These are phyloP conservation scores for Leptodactylus fallax DNA, from an alignment of 2,797 vertebrate species.

Conservation along the genomic window DNA sequence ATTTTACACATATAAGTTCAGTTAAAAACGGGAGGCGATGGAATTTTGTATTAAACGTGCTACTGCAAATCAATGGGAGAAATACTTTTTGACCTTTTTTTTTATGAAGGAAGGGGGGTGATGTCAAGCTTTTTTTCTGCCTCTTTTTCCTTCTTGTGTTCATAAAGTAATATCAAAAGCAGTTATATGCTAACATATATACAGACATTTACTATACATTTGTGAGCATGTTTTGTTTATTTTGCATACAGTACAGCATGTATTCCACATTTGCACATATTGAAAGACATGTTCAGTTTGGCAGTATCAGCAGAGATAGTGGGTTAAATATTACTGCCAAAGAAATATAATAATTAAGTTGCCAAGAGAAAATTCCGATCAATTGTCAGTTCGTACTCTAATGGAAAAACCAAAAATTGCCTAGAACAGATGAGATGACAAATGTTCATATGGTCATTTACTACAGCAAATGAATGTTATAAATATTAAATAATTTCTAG, in stretches of 20 bases:
- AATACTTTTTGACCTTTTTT: no score
- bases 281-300: not conserved
- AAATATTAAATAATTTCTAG: not conserved
- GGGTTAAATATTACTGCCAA: slow-evolving; percentile 22
- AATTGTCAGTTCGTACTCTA: not conserved
- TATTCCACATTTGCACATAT: slow-evolving; percentile 13
- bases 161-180: not conserved
- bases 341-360: slow-evolving; percentile 19
- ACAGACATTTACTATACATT: not conserved
- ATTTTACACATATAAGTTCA: no score
- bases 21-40: no score
- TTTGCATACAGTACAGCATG: slow-evolving; percentile 15
- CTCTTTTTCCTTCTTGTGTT: not conserved
- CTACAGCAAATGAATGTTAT: not conserved
- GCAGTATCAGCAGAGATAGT: not conserved
- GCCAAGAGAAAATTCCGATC: not conserved
- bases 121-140: no score
- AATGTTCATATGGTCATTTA: slow-evolving; percentile 5
- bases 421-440: slow-evolving; percentile 1
- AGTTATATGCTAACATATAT: not conserved
- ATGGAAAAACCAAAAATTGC: slow-evolving; percentile 13
- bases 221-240: not conserved
- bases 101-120: no score
- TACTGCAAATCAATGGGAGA: no score
- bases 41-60: no score